Evolutionary conservation across 1,140 invertebrate genomes (phyloP), one percentile per base, ranked within the genome.

Genomic region (Polypedilum vanderplanki): DNA sequence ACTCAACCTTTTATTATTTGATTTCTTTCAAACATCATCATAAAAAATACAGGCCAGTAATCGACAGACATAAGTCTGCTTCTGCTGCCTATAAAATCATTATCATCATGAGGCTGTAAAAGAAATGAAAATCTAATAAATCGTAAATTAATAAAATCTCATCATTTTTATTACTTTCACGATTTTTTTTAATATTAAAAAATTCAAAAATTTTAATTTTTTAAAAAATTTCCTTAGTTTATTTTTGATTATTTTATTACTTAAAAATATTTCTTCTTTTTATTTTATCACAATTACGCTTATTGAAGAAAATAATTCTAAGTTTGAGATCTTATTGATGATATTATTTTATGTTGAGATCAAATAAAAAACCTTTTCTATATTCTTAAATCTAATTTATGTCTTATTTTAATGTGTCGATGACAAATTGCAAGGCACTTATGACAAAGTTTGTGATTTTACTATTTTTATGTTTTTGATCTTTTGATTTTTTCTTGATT

Each of bases 401-500:
- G n/a, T 46, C 41, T 20, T 67, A 3, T 67, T 22, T 18, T 12
- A 70, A 70, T 10, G 65, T 70, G 20, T 70, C 18, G 18, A 70
- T 70, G 5, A 70, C 65, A 70, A 20, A 70, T 10, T 70, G 15
- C 18, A 70, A 70, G 15, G 65, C 65, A 70, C 65, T 70, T 18
- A 70, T 70, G 9, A 70, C 65, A 12, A 70, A 70, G 10, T 18
- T 70, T 4, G 65, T 70, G 1, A 70, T n/a, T 70, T 18, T 70
- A 4, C n/a, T n/a, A n/a, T n/a, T n/a, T n/a, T 67, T 12, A n/a
- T n/a, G n/a, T n/a, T n/a, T n/a, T n/a, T n/a, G n/a, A 67, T 67
- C 64, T 67, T 67, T 67, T 67, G 64, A 17, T 20, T 67, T 67
- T n/a, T 67, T 17, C 3, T 67, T 67, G 64, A 17, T 67, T 67